Evolutionary conservation across 2,888 invertebrate species (phyloP), one percentile per base, ranked within the genome.

Genomic region (Tachina lurida): DNA sequence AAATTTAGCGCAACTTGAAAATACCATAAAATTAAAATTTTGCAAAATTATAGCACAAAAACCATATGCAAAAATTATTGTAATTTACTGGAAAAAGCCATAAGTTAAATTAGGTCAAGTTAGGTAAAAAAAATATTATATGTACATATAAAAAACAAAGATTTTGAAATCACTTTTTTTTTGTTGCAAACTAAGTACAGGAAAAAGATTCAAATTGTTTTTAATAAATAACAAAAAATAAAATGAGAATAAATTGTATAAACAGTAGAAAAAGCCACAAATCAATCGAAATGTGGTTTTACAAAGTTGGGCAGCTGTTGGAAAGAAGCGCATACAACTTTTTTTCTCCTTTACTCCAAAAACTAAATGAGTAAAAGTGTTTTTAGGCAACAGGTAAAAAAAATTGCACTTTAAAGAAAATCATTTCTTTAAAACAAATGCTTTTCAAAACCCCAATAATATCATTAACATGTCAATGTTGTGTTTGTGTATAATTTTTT

Each of bases 251-350:
- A 62, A 68, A 62, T 73, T 77, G 49, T 17, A 52, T 71, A 75
- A 86, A 82, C 85, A 88, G 87, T 89, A 88, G 87, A 88, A 88
- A 88, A 89, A 90, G 91, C 92, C 91, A 89, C 91, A 92, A 92
- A 91, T 92, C 92, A 91, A 91, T 92, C 91, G 90, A 89, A 90
- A 90, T 92, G 92, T 89, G 92, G 92, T 92, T n/a, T n/a, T 91
- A 87, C 87, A 89, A 90, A 90, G 89, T 88, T 89, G 91, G 79
- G 89, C 91, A 91, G 91, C 89, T 91, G 91, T 89, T 91, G 84
- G 80, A 87, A 74, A 73, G 63, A 52, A 22, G 67, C 52, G 65
- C 22, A 54, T 47, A 54, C 39, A 45, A 52, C 8, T 7, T 49
- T 19, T 56, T 43, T 70, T 9, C 47, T 67, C 60, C n/a, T 62